Conservation (phyloP, 2,797 vertebrate species). For the Amblyraja radiata region DNA sequence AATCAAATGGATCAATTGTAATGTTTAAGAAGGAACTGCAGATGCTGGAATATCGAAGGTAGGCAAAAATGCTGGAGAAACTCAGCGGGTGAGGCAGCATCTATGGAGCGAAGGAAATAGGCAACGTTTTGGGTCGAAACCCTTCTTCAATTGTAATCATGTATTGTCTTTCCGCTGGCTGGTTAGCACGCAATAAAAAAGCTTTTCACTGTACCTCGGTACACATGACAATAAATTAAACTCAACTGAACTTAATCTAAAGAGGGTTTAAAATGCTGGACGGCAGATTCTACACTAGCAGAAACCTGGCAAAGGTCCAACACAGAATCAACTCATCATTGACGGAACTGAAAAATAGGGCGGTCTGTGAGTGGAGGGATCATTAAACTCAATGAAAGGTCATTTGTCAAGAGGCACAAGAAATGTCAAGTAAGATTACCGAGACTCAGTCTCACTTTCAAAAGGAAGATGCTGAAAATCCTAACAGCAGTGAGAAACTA, state of each 20-base stretch:
- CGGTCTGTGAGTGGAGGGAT: constrained; percentile 32
- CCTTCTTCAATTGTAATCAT: no score
- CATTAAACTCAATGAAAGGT: constrained; percentile 36
- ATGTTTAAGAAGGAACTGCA: no score
- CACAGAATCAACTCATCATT: neutral
- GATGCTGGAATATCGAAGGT: no score
- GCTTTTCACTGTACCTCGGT: no score
- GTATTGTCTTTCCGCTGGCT: no score
- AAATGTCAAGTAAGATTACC: constrained; percentile 35
- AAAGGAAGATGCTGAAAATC: constrained; percentile 19
- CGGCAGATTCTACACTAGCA: constrained; percentile 39
- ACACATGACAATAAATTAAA: no score
- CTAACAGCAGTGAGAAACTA: constrained; percentile 31
- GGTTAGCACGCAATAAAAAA: no score
- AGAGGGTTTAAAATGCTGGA: neutral
- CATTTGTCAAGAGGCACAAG: constrained; percentile 38
- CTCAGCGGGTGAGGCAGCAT: no score
- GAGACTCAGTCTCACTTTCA: constrained; percentile 30
- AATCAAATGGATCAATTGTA: no score
- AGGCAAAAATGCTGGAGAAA: no score
- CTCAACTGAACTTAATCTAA: neutral
- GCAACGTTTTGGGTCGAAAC: no score
- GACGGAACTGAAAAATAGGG: constrained; percentile 20
- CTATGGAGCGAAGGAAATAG: no score
- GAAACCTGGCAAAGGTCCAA: constrained; percentile 27